Evolutionary conservation across 2,888 invertebrate genomes (phyloP), one percentile per base, ranked within the genome.

Genomic region (Itoplectis maculator): DNA sequence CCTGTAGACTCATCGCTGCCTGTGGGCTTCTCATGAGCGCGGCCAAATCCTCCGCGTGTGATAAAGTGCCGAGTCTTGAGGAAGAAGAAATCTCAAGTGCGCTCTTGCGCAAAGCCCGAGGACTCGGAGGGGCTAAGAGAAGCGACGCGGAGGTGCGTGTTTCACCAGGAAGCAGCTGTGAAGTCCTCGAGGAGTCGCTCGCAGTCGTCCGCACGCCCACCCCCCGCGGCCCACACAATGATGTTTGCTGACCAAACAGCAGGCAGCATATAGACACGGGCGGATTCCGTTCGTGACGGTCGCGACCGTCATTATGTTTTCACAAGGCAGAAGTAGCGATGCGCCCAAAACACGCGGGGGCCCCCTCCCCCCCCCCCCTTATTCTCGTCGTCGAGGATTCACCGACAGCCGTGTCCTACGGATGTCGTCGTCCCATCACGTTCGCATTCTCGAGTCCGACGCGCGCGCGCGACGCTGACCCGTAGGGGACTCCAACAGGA

Each of bases 271-370:
- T 42, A 61, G 61, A 56, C 40, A 68, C 45, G 72, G 70, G 29
- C 29, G 5, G 3, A 29, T 29, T 29, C 82, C 84, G 82, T 83
- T 83, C 79, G 73, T 72, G 29, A 29, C 29, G 29, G 5, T 5
- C 3, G 5, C 29, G 29, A 29, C 79, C 86, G 88, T 90, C 89
- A 89, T 90, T 90, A 90, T 90, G 85, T 87, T 83, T 85, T 85
- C 84, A 86, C 85, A 84, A 84, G 77, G 23, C 37, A 29, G 61
- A 42, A 73, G 35, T 15, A 37, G 81, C 85, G 86, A 86, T 85
- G 85, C 87, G 88, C 87, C 88, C 89, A 90, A 91, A 91, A 91
- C 90, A 91, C 79, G 89, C 61, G 73, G 47, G 15, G 47, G 11
- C 29, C 3, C 23, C 87, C 79, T n/a, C n/a, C n/a, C n/a, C n/a